Evolutionary conservation across 2,888 invertebrate genomes (phyloP), one percentile per base, ranked within the genome.

Genomic region (Tridacna gigas): DNA sequence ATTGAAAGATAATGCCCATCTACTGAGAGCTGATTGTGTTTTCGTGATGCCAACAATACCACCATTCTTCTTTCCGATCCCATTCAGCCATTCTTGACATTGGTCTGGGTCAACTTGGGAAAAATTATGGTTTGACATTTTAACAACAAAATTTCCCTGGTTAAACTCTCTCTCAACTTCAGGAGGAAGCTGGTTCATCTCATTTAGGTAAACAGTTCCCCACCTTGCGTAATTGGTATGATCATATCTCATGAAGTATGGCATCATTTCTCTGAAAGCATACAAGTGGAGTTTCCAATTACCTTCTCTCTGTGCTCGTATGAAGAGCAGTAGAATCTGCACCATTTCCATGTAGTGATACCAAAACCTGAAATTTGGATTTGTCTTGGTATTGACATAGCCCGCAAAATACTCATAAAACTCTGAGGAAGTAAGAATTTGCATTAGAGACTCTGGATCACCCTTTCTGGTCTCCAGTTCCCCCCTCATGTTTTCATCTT

Each of bases 1-100:
- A 74, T 56, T 56, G 74, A 51, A 37, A 9, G 74, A 61, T 25
- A 74, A 60, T 28, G 74, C 60, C 63, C 3, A 74, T 28, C 63
- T 74, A 18, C 63, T 74, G 18, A 74, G 51, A 22, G 45, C 12
- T 28, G 63, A 51, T 13, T 48, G 20, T n/a, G 45, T 61, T 26
- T 13, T 74, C 20, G 60, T 56, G 1, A 74, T 61, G 28, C 45
- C 12, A n/a, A 4, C 20, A 37, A 61, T 74, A 18, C 74, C 45
- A 61, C 61, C 26, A 25, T 28, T 3, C 37, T 74, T 60, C 26
- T 61, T 25, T 26, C 28, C n/a, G n/a, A n/a, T n/a, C n/a, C n/a
- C n/a, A n/a, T n/a, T n/a, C n/a, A n/a, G n/a, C n/a, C n/a, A n/a
- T n/a, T n/a, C n/a, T n/a, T n/a, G n/a, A n/a, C n/a, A n/a, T n/a